These are phyloP conservation scores for Periplaneta americana DNA, from an alignment of 1,140 invertebrate species.

Conservation along the genomic window DNA sequence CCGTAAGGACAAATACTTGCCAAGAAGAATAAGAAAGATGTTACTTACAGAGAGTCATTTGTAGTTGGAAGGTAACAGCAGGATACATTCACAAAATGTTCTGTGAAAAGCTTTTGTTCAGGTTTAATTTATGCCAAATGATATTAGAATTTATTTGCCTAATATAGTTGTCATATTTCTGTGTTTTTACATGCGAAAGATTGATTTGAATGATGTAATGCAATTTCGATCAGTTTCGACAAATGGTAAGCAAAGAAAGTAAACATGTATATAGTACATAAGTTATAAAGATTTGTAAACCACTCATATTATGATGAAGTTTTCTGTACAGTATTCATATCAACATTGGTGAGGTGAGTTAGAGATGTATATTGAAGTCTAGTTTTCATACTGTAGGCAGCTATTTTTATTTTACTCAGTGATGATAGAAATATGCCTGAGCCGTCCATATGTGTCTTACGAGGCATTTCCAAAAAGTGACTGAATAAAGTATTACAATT, in stretches of 20 bases:
- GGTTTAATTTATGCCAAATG: not conserved
- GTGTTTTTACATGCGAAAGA: too few relatives aligned
- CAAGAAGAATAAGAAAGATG: too few relatives aligned
- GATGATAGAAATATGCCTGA: not conserved
- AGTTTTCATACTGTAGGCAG: not conserved
- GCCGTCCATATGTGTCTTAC: not conserved
- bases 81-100: too few relatives aligned
- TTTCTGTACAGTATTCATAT: not conserved
- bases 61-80: too few relatives aligned
- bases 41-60: too few relatives aligned
- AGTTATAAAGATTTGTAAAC: not conserved
- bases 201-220: too few relatives aligned
- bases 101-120: not conserved
- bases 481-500: not conserved
- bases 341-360: not conserved
- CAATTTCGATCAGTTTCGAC: too few relatives aligned
- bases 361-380: not conserved
- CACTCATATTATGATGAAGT: not conserved
- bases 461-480: not conserved
- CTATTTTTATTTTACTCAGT: not conserved
- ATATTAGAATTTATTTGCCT: too few relatives aligned
- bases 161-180: too few relatives aligned
- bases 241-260: too few relatives aligned
- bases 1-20: too few relatives aligned
- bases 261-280: not conserved